These are phyloP conservation scores for Ginglymostoma cirratum DNA, from an alignment of 2,113 vertebrate genomes.

Conservation along the genomic window DNA sequence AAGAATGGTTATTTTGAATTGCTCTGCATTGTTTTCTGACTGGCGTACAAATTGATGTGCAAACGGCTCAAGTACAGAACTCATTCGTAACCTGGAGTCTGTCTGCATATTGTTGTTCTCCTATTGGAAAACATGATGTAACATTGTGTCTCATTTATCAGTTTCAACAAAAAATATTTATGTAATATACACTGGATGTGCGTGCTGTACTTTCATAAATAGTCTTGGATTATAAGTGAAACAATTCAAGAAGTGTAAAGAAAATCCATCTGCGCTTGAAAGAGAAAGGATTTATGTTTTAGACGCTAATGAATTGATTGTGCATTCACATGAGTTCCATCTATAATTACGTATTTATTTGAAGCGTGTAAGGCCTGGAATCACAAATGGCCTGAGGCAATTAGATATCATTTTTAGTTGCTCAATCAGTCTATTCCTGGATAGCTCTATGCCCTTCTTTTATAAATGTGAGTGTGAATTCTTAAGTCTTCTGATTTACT, in stretches of 20 bases:
- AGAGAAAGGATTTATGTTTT: background rate
- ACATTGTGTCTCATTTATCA: background rate
- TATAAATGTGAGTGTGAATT: background rate
- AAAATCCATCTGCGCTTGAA: background rate
- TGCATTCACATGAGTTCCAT: background rate
- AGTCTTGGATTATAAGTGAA: background rate
- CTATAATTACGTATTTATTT: background rate
- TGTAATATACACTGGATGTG: background rate
- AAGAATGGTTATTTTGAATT: too few species aligned
- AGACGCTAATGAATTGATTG: background rate
- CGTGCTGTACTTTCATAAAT: background rate
- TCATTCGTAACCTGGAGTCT: too few species aligned
- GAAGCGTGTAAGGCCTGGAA: background rate
- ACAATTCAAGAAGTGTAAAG: background rate
- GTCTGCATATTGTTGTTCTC: background rate
- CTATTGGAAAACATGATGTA: background rate
- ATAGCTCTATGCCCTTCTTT: background rate
- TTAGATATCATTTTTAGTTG: background rate
- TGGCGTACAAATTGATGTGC: too few species aligned
- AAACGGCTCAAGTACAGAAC: too few species aligned
- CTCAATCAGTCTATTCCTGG: background rate
- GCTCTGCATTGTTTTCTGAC: too few species aligned
- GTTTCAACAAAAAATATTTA: background rate
- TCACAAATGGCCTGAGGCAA: background rate
- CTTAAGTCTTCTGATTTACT: background rate